Conservation (phyloP, 2,797 vertebrate species). For the Schizopygopsis malacanthus region DNA sequence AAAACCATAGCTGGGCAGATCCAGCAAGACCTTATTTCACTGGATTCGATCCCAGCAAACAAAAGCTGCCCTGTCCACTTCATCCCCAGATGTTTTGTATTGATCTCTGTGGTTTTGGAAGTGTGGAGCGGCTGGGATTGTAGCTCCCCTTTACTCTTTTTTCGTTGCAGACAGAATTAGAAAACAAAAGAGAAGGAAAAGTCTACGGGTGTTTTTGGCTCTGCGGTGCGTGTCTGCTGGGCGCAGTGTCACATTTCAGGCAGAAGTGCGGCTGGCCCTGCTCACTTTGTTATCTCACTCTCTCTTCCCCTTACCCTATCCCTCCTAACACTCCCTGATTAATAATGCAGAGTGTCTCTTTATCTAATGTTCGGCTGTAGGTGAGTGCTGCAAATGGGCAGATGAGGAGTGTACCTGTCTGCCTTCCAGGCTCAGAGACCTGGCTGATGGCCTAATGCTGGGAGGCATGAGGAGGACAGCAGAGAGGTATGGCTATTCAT, state of each 20-base stretch:
- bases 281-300: constrained; percentile 50
- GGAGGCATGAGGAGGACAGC: constrained; percentile 14
- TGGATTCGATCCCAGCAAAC: constrained; percentile 71
- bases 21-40: constrained; percentile 64
- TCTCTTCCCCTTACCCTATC: constrained; percentile 33
- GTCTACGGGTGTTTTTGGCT: constrained; percentile 46
- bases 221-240: constrained; percentile 52
- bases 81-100: constrained; percentile 80
- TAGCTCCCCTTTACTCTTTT: constrained; percentile 56
- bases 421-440: too few relatives aligned
- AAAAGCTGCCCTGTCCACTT: constrained; percentile 75
- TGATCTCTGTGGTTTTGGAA: constrained; percentile 73
- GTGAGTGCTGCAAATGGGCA: constrained; percentile 69
- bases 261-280: constrained; percentile 50
- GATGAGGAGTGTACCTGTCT: constrained; percentile 76
- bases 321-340: constrained; percentile 63
- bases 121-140: constrained; percentile 74
- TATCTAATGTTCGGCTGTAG: constrained; percentile 76
- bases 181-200: constrained; percentile 62
- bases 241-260: constrained; percentile 61
- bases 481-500: constrained; percentile 28
- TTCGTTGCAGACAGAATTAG: constrained; percentile 57
- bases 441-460: constrained; percentile 63
- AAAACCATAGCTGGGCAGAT: constrained; percentile 70
- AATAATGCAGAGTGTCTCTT: constrained; percentile 80